Evolutionary conservation across 2,113 vertebrate species (phyloP), one percentile per base, ranked within the genome.

Genomic region (Ia io): DNA sequence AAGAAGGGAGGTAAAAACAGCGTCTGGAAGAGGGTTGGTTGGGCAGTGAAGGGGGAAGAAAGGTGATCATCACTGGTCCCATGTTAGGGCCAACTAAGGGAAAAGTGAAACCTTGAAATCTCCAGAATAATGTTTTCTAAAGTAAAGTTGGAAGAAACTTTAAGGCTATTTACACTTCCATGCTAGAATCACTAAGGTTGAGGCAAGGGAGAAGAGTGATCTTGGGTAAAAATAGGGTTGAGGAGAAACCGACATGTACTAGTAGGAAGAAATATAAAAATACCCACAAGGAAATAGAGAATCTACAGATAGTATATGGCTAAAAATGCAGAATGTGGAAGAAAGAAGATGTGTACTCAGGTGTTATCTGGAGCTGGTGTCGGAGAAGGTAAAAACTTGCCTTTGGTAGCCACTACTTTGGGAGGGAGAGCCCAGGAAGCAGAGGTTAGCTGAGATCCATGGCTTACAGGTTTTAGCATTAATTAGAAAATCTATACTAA

Each of bases 121-220:
- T 88, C 65, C 44, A 93, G 90, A 47, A 86, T 67, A 77, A 51
- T 95, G 79, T 96, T 96, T 95, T 93, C 71, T 49, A 74, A 91
- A 95, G 76, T 92, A 67, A 95, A 94, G 47, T 92, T 91, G 30
- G 65, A 93, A 82, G 76, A 97, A 67, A 18, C 12, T 77, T 86
- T 84, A 70, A 56, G 40, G 28, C 51, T 87, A 49, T 83, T 91
- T 92, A 76, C 25, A 73, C 30, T 90, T 85, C 69, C n/a, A 47
- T 90, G 13, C 78, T 91, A 56, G 67, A 91, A 91, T 90, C 76
- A 84, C 56, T 82, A 92, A 76, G 23, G 16, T 84, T 86, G 65
- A 74, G 51, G 53, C 30, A 89, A 96, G 95, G 94, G 56, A 82
- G 22, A 82, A 80, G 28, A 74, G 70, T 13, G 69, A 76, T 85